A percentile compares a stretch with the other conserved stretches of the same genome.
phyloP scores from a whole-genome alignment of 2,113 vertebrate genomes.

The Dermatemys mawii region DNA sequence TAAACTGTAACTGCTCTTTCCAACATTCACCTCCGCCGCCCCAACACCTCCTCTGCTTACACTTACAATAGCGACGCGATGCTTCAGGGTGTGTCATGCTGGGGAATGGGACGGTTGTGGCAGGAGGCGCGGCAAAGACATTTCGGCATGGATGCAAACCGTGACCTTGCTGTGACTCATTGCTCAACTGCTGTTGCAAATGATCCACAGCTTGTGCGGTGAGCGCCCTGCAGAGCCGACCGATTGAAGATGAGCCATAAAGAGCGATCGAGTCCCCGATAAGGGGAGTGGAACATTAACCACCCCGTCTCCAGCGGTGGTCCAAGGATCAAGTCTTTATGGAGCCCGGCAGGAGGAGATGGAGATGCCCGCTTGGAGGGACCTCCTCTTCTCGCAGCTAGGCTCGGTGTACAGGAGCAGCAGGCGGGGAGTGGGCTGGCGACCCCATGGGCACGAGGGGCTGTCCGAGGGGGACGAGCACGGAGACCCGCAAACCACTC shows the following conservation, averaged over 20 bases:
- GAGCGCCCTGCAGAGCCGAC: neutral
- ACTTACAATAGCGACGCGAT: too few relatives aligned
- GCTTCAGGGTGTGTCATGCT: neutral
- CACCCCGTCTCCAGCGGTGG: neutral
- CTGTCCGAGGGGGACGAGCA: neutral
- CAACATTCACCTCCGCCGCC: too few relatives aligned
- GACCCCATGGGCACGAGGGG: neutral
- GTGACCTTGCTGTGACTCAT: neutral
- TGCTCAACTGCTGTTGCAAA: neutral
- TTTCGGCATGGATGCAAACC: neutral
- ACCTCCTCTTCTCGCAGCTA: neutral
- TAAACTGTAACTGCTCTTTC: too few relatives aligned
- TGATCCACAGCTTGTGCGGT: neutral
- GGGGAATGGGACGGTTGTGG: neutral
- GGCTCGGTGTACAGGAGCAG: neutral
- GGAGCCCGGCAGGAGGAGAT: neutral
- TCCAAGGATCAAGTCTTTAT: constrained; percentile 4
- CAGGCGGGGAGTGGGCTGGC: neutral
- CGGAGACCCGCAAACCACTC: neutral
- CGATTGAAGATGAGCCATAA: neutral
- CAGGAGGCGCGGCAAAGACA: neutral
- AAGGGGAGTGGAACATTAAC: constrained; percentile 20
- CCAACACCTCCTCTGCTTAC: too few relatives aligned
- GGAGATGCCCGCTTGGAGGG: constrained; percentile 26
- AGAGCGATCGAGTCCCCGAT: neutral